Conservation (phyloP, 1,140 invertebrate genomes). For the Cydia fagiglandana region DNA sequence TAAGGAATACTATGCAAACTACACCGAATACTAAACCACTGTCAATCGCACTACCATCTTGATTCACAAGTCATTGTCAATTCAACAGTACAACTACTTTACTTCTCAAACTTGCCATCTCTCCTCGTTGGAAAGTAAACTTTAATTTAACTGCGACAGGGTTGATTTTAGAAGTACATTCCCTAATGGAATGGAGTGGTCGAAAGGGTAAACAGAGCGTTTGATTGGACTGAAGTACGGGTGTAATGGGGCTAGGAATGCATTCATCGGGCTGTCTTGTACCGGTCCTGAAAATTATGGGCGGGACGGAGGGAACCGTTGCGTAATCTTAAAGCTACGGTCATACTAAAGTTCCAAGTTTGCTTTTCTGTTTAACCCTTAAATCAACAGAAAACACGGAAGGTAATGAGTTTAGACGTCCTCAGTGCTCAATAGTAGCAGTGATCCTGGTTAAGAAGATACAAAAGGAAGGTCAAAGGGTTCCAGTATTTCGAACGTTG, state of each 20-base stretch:
- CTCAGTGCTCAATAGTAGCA: too few relatives aligned
- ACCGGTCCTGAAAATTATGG: constrained; percentile 57
- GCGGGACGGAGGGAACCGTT: constrained; percentile 45
- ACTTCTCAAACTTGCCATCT: neutral
- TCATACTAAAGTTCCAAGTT: neutral
- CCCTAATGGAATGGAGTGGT: neutral
- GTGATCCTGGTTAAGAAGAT: too few relatives aligned
- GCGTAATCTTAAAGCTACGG: constrained; percentile 37
- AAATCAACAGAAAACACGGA: too few relatives aligned
- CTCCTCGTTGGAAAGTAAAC: neutral
- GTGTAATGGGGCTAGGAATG: constrained; percentile 43
- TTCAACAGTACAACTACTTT: neutral
- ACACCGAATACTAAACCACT: constrained; percentile 16
- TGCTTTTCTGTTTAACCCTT: too few relatives aligned
- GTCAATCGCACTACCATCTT: constrained; percentile 1
- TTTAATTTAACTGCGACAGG: neutral
- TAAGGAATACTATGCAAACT: constrained; percentile 7
- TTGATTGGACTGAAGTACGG: constrained; percentile 19
- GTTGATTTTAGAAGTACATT: neutral
- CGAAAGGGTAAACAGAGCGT: neutral
- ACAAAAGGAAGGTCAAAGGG: too few relatives aligned
- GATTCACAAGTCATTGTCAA: constrained; percentile 16
- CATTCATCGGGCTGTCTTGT: constrained; percentile 48
- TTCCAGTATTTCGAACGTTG: too few relatives aligned
- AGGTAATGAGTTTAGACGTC: too few relatives aligned